Conservation (phyloP, 2,888 invertebrate species). For the Ormyrus nitidulus region DNA sequence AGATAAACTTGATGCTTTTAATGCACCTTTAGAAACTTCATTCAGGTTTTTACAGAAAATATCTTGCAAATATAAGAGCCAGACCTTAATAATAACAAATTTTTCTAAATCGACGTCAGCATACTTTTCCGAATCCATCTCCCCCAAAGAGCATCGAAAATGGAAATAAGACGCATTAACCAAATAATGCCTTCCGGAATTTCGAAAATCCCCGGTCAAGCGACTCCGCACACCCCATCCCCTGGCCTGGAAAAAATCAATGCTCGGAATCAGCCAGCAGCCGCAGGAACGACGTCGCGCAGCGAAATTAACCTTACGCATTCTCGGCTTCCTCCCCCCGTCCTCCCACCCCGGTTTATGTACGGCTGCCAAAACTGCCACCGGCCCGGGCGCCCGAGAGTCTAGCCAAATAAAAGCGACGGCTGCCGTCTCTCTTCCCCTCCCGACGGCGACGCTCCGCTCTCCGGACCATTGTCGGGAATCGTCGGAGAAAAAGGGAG, state of each 20-base stretch:
- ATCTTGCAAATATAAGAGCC: no score
- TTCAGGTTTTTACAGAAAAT: no score
- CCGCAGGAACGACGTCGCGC: background rate
- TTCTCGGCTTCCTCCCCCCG: background rate
- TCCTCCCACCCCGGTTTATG: background rate
- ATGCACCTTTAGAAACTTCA: no score
- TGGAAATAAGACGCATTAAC: no score
- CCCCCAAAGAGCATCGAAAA: no score
- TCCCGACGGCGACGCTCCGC: background rate
- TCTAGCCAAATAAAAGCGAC: constrained; percentile 72
- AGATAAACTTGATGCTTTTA: no score
- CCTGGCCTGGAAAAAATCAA: constrained; percentile 43
- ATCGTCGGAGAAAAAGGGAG: background rate
- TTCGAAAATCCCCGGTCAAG: no score
- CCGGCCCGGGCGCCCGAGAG: constrained; percentile 66
- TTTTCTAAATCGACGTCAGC: no score
- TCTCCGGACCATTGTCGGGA: constrained; percentile 25
- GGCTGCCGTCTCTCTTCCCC: background rate
- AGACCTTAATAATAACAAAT: no score
- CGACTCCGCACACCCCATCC: background rate
- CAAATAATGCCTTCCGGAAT: no score
- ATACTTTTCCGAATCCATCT: no score
- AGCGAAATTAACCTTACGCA: constrained; percentile 36
- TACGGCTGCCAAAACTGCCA: constrained; percentile 38
- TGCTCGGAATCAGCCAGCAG: background rate